A percentile compares a stretch with the other conserved stretches of the same genome.
Evolutionary conservation across 2,797 vertebrate species (phyloP).

Genomic region (Sciurus vulgaris): DNA sequence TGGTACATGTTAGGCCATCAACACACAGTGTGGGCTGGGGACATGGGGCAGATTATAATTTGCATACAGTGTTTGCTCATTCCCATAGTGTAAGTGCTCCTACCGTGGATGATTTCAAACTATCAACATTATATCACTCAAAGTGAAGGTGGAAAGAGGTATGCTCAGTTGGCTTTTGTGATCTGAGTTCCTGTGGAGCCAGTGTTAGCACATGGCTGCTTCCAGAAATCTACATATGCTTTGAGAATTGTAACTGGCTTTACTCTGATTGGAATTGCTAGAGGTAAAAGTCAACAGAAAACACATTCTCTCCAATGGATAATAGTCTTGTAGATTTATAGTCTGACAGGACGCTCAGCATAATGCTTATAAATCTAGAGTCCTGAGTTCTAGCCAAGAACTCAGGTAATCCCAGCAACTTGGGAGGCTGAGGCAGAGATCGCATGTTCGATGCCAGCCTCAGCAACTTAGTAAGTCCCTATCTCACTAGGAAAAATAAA

Average conservation of each 20-base stretch:
- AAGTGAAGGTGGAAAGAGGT: neutral
- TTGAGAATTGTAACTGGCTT: neutral
- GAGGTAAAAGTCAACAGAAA: neutral
- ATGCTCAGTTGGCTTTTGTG: neutral
- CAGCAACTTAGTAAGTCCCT: too few species aligned
- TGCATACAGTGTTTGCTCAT: neutral
- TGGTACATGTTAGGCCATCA: neutral
- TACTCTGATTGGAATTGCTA: neutral
- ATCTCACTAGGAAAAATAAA: too few species aligned
- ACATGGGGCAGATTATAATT: neutral
- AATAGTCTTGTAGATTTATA: slow-evolving; percentile 3
- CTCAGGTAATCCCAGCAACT: neutral
- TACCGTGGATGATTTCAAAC: neutral
- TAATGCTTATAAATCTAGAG: neutral
- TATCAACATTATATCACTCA: neutral
- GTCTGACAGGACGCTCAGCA: neutral
- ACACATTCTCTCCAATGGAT: neutral
- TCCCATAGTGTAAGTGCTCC: neutral
- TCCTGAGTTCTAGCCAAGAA: neutral
- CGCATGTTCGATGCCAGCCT: too few species aligned
- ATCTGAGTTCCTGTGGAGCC: neutral
- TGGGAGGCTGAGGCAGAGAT: too few species aligned
- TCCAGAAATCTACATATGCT: neutral
- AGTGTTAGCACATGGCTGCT: accelerated
- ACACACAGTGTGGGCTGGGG: neutral